Conservation (phyloP, 2,888 invertebrate genomes). For the Crioceris asparagi region DNA sequence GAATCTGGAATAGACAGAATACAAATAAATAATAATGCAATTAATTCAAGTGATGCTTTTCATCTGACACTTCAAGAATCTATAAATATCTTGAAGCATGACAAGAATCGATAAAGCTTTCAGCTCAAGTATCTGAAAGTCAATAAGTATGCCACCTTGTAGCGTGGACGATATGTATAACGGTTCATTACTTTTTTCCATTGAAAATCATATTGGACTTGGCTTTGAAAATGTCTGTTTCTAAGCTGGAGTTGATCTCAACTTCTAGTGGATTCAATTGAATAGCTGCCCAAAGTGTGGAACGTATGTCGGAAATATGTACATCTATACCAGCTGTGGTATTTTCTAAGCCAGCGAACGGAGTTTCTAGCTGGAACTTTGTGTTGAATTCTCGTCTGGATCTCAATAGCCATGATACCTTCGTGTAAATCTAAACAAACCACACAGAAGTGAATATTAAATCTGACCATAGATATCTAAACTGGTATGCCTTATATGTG, state of each 20-base stretch:
- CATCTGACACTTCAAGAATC: no score
- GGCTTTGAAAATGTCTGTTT: slow-evolving; percentile 26
- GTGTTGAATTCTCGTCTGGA: slow-evolving; percentile 30
- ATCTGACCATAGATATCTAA: no score
- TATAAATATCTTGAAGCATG: no score
- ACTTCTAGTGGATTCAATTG: slow-evolving; percentile 33
- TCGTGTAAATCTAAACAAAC: slow-evolving; percentile 24
- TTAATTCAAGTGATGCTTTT: no score
- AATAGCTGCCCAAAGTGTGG: slow-evolving; percentile 30
- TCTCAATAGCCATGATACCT: slow-evolving; percentile 25
- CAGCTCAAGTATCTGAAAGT: no score
- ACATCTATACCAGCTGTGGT: slow-evolving; percentile 34
- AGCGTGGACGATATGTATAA: no score
- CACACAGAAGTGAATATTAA: no score
- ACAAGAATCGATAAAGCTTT: no score
- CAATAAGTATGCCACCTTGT: no score
- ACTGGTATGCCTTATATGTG: not conserved
- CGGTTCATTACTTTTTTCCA: slow-evolving; percentile 28
- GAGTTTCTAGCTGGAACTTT: slow-evolving; percentile 34
- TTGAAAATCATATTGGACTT: slow-evolving; percentile 27
- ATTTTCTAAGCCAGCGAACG: slow-evolving; percentile 36
- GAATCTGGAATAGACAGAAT: slow-evolving; percentile 21
- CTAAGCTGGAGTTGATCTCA: slow-evolving; percentile 28
- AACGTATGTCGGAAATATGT: slow-evolving; percentile 28
- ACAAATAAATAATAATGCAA: no score